Evolutionary conservation across 2,888 invertebrate species (phyloP).

Genomic region (Metellina segmentata): DNA sequence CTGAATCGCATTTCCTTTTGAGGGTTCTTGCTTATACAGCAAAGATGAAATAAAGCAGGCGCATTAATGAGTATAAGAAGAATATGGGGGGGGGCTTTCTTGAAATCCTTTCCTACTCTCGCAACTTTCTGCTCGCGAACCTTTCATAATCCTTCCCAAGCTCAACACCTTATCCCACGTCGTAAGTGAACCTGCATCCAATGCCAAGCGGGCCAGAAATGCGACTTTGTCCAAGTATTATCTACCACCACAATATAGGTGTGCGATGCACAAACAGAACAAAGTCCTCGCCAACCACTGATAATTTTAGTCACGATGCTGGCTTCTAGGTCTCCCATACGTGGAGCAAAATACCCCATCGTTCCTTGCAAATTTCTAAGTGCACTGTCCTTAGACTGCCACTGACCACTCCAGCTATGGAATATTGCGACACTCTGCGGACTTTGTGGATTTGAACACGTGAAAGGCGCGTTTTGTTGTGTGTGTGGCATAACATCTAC

Average conservation of each 20-base stretch:
- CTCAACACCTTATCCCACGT: not conserved
- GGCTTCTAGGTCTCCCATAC: not conserved
- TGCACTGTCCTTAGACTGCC: not conserved
- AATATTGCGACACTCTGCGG: not conserved
- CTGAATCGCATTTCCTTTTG: too few species aligned
- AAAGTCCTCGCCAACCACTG: conserved; percentile 57
- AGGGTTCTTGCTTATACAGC: too few species aligned
- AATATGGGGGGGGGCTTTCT: too few species aligned
- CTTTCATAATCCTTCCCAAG: not conserved
- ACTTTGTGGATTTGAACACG: conserved; percentile 7
- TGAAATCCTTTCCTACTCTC: too few species aligned
- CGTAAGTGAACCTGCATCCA: not conserved
- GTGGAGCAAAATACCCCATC: not conserved
- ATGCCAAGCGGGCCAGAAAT: conserved; percentile 22
- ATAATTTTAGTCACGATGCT: conserved; percentile 17
- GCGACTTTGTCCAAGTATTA: conserved; percentile 70
- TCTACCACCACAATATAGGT: conserved; percentile 54
- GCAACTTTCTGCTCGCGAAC: too few species aligned
- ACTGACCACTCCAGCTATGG: not conserved
- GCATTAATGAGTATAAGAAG: too few species aligned
- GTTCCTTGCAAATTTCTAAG: not conserved
- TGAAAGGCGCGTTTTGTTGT: conserved; percentile 16
- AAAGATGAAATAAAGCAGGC: too few species aligned
- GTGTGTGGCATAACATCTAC: not conserved
- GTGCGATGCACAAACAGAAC: conserved; percentile 64